Evolutionary conservation across 2,113 vertebrate genomes (phyloP).

Genomic region (Bettongia penicillata): DNA sequence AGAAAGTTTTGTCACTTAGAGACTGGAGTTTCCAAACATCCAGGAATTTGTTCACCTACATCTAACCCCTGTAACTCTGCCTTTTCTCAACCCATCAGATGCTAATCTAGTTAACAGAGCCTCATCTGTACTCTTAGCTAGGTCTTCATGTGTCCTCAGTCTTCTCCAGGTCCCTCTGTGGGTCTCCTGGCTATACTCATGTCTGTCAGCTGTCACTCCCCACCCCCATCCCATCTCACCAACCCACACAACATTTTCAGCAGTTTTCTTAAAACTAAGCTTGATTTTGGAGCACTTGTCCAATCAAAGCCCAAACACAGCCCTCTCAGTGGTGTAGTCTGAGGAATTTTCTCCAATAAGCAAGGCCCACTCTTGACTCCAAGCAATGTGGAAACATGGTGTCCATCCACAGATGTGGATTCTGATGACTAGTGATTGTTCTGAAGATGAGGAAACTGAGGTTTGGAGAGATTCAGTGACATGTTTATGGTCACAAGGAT

Average conservation of each 20-base stretch:
- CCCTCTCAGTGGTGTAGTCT: neutral
- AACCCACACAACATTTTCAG: neutral
- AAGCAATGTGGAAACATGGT: neutral
- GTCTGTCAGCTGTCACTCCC: neutral
- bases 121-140: neutral
- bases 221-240: neutral
- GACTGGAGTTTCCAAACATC: neutral
- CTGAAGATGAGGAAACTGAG: neutral
- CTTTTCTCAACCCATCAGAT: neutral
- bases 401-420: neutral
- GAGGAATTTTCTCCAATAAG: neutral
- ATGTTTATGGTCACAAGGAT: neutral
- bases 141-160: neutral
- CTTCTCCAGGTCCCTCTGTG: neutral
- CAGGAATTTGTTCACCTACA: neutral
- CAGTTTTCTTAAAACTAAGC: neutral
- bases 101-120: neutral
- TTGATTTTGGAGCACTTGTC: neutral
- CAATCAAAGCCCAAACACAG: neutral
- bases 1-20: neutral
- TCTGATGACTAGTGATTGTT: neutral
- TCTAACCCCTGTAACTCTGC: neutral
- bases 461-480: no score
- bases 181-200: neutral
- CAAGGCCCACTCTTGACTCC: neutral